Evolutionary conservation across 2,113 vertebrate species (phyloP), one percentile per base, ranked within the genome.

Genomic region (Elephantulus edwardii): DNA sequence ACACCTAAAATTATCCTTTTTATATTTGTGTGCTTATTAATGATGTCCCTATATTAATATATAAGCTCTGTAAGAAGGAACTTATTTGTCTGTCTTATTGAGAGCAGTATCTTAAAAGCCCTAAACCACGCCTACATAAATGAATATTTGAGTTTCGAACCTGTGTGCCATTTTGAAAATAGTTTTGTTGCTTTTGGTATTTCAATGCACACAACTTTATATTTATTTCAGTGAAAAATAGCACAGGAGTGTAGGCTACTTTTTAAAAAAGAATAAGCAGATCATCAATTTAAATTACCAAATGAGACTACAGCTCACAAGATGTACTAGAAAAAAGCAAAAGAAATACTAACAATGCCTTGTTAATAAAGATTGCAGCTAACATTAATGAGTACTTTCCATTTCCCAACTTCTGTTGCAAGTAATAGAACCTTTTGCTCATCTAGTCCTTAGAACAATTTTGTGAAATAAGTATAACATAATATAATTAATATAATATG

Each of bases 181-280:
- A 76, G 64, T 48, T 70, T 33, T 48, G 35, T 40, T 80, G 19
- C 38, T 54, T 54, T 72, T 7, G 44, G n/a, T 48, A 70, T 90
- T 62, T 84, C 66, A 83, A 56, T 22, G 11, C 60, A 75, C 4
- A 16, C 17, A 75, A 79, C 46, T 82, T 44, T 70, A 78, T 83
- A 35, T 50, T 48, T 35, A 74, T 68, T 87, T 60, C 78, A 87
- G 24, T 79, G 72, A 75, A 83, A 84, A 83, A 74, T 83, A 50
- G 20, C 8, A 54, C 44, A 54, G 42, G 80, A n/a, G 50, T 38
- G 50, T n/a, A 68, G 10, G 33, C 9, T 70, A 68, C 33, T n/a
- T n/a, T 79, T 83, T 12, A 64, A 60, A 60, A 60, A 26, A 86
- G 3, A 83, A 79, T 60, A 52, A 93, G 64, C 33, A 42, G 24